Base-by-base conservation (phyloP, 2,113 vertebrate genomes). In the Prietella phreatophila region DNA sequence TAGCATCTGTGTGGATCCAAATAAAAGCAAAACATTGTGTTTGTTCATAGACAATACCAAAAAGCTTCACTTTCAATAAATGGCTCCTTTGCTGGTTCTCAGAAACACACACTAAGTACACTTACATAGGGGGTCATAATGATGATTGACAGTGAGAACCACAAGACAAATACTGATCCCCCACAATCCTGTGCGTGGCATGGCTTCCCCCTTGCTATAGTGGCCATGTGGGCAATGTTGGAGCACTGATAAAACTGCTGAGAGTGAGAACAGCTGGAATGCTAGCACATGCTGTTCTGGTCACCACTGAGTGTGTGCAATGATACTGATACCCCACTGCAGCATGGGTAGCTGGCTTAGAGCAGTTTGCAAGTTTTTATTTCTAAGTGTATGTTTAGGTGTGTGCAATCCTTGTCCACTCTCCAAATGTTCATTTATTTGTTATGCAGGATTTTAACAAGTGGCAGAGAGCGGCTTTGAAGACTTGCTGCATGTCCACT, bases 101-200 rank as follows among this genome's bases (percentile, higher is more conserved):
- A 88, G 90, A 88, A 27, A 60, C 86, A 86, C 87, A 91, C 80
- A 89, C 89, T 69, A 85, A 67, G 79, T 86, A 87, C 80, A 82
- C 79, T 85, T 83, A 84, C 65, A 86, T 42, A 73, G 75, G 88
- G 71, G 53, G 86, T 17, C 83, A 89, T 93, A 92, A 94, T 87
- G 84, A 89, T 87, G 93, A 94, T 91, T 91, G 95, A 94, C 93
- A 93, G 91, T 73, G 85, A 91, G 91, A 94, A 92, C 93, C 92
- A 76, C 85, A 86, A 92, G 93, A 94, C 94, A 93, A 94, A 90
- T 90, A 84, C 67, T 86, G 92, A 93, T 93, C 93, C 93, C 78
- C 90, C 88, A 90, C 93, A 91, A 91, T 92, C 93, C 90, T 90
- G 88, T 93, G 94, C 91, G 93, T 90, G 92, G 93, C 92, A 86